Percentiles rank a stretch among this genome's conserved stretches.
Evolutionary conservation across 2,113 vertebrate genomes (phyloP).

Genomic region (Poecile atricapillus): DNA sequence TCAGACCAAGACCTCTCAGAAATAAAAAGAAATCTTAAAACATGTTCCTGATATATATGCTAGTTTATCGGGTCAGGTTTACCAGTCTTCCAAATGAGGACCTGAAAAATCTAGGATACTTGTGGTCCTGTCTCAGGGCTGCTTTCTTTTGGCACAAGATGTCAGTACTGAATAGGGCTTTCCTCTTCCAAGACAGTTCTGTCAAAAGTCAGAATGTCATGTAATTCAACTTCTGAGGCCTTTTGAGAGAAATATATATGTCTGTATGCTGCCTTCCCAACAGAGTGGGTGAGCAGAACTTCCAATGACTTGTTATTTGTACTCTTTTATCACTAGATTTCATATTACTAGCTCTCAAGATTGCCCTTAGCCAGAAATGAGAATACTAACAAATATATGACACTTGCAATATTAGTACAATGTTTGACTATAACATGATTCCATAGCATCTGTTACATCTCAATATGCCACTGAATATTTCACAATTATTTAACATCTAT

Average conservation of each 20-base stretch:
- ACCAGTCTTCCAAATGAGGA: background rate
- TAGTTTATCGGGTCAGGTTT: background rate
- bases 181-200: background rate
- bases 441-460: slow-evolving; percentile 36
- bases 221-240: background rate
- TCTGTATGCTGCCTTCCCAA: background rate
- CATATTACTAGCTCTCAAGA: background rate
- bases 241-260: background rate
- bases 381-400: slow-evolving; percentile 30
- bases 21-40: background rate
- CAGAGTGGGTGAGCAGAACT: background rate
- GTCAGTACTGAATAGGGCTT: background rate
- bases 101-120: background rate
- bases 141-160: background rate
- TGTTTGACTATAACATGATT: slow-evolving; percentile 38
- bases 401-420: slow-evolving; percentile 32
- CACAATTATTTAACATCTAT: slow-evolving; percentile 49
- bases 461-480: slow-evolving; percentile 47
- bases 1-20: background rate
- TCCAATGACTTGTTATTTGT: background rate
- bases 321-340: slow-evolving; percentile 1
- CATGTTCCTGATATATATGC: background rate
- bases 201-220: background rate
- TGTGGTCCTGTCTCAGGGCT: background rate
- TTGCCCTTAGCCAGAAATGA: slow-evolving; percentile 3